Evolutionary conservation across 2,113 vertebrate genomes (phyloP).

Genomic region (Actinemys pallida): DNA sequence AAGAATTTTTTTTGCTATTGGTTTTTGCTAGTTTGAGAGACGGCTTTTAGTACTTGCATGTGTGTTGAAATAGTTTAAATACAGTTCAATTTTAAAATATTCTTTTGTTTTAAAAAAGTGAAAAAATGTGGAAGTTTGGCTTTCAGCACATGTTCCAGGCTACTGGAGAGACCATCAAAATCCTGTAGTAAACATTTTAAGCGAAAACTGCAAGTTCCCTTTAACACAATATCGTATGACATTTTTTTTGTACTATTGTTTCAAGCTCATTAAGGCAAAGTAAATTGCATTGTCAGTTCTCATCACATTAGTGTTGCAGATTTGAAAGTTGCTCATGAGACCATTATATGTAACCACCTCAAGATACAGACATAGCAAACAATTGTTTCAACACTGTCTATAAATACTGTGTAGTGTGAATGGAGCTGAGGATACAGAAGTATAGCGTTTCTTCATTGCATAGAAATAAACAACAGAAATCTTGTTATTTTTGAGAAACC

Average conservation of each 20-base stretch:
- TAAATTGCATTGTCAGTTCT: conserved; percentile 77
- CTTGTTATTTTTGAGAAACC: background rate
- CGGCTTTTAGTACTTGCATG: conserved; percentile 52
- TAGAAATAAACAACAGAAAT: conserved; percentile 69
- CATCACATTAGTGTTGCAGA: conserved; percentile 44
- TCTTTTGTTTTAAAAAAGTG: conserved; percentile 64
- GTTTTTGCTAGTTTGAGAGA: conserved; percentile 62
- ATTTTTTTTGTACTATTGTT: conserved; percentile 60
- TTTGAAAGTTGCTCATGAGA: conserved; percentile 16
- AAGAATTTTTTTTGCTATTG: background rate
- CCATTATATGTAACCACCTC: conserved; percentile 1
- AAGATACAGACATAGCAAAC: background rate
- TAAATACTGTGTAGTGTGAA: conserved; percentile 22
- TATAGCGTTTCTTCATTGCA: conserved; percentile 69
- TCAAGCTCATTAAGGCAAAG: conserved; percentile 83
- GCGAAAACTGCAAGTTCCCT: conserved; percentile 56
- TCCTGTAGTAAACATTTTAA: conserved; percentile 75
- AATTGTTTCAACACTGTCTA: background rate
- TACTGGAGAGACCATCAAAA: conserved; percentile 66
- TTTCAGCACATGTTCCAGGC: conserved; percentile 81
- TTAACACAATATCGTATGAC: conserved; percentile 17
- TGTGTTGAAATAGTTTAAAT: conserved; percentile 75
- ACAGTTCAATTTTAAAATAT: conserved; percentile 55
- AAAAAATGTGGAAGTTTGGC: conserved; percentile 79
- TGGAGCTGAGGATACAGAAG: conserved; percentile 23